Evolutionary conservation across 2,888 invertebrate genomes (phyloP), one percentile per base, ranked within the genome.

Genomic region (Epinotia bilunana): DNA sequence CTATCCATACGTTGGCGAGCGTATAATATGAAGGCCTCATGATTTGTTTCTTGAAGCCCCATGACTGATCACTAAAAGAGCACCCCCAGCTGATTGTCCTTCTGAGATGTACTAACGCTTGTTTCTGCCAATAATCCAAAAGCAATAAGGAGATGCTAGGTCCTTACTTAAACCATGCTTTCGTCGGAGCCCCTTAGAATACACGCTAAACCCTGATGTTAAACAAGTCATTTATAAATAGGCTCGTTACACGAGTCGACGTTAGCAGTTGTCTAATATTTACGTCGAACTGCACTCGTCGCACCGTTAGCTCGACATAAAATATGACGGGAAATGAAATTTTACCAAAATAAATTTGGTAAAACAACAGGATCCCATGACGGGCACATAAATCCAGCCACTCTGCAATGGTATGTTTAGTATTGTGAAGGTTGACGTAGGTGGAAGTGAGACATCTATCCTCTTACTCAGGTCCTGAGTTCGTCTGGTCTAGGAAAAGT

Each of bases 151-250:
- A n/a, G n/a, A n/a, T n/a, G n/a, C n/a, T n/a, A n/a, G n/a, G n/a
- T n/a, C n/a, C n/a, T n/a, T n/a, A n/a, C n/a, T n/a, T 33, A 33
- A 33, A 5, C 33, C 33, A 33, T 49, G 16, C 16, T 49, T 49
- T 49, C 16, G 6, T 49, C n/a, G 16, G 16, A 49, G 16, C 16
- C 16, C 49, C n/a, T n/a, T 13, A 49, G 12, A 4, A 46, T 46
- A 65, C 65, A 33, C 53, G 28, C 53, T 33, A 53, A 46, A n/a
- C 46, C 43, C 53, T 53, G 53, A 53, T 49, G 53, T 58, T 69
- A 69, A 68, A 69, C 69, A 23, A 58, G 69, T 69, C 69, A 69
- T 69, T 69, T 69, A 69, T 57, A 46, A 69, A 69, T 69, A 46
- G 58, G 58, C 69, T 69, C 69, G 69, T 69, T 69, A 69, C 43